Evolutionary conservation across 2,888 invertebrate species (phyloP).

Genomic region (Trissoscelio sp.): DNA sequence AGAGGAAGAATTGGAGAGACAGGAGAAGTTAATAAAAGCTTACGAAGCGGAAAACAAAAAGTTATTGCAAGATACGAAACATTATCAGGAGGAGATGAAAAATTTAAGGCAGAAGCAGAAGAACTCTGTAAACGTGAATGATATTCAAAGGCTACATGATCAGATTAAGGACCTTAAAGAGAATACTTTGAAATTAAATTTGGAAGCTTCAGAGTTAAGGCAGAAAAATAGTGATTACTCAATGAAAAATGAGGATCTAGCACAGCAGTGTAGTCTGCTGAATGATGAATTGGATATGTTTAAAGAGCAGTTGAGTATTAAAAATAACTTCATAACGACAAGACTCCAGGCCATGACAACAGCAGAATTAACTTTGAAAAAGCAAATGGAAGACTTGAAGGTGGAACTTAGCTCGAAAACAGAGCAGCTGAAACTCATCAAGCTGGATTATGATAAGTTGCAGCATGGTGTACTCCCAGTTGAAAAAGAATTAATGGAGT

Average conservation of each 20-base stretch:
- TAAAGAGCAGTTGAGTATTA: slow-evolving; percentile 80
- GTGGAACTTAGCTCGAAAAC: slow-evolving; percentile 80
- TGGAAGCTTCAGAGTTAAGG: slow-evolving; percentile 77
- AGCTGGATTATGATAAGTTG: slow-evolving; percentile 77
- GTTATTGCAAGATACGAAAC: slow-evolving; percentile 77
- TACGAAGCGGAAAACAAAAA: slow-evolving; percentile 81
- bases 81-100: slow-evolving; percentile 77
- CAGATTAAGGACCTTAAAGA: slow-evolving; percentile 79
- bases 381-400: slow-evolving; percentile 79
- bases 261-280: slow-evolving; percentile 78
- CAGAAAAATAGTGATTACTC: slow-evolving; percentile 77
- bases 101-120: slow-evolving; percentile 73
- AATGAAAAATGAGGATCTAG: slow-evolving; percentile 78
- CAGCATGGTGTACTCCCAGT: slow-evolving; percentile 77
- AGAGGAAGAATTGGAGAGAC: slow-evolving; percentile 79
- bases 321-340: slow-evolving; percentile 80
- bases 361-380: slow-evolving; percentile 77
- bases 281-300: slow-evolving; percentile 78
- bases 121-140: slow-evolving; percentile 69
- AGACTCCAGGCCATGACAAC: slow-evolving; percentile 78
- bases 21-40: slow-evolving; percentile 78
- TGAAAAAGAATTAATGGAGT: slow-evolving; percentile 80
- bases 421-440: slow-evolving; percentile 77
- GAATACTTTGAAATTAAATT: slow-evolving; percentile 76
- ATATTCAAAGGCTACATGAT: slow-evolving; percentile 75